Conservation (phyloP, 2,797 vertebrate species). For the Limosa lapponica region DNA sequence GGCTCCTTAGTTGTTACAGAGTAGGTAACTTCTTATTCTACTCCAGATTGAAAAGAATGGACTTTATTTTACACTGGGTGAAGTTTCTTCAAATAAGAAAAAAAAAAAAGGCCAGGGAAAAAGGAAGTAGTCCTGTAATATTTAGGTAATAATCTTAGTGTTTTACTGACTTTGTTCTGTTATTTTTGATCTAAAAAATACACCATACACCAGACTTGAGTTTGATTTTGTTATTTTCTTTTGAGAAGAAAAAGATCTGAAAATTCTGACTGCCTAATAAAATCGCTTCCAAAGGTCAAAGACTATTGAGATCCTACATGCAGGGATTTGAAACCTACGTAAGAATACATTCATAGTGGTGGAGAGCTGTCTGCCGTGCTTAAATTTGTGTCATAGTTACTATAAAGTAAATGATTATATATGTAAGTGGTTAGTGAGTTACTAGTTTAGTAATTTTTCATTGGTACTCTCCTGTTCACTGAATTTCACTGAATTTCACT, state of each 20-base stretch:
- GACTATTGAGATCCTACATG: neutral
- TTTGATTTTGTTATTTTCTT: neutral
- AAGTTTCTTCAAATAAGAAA: neutral
- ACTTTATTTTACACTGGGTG: neutral
- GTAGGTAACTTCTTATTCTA: neutral
- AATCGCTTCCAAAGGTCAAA: neutral
- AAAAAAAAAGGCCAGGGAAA: neutral
- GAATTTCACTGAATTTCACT: too few relatives aligned
- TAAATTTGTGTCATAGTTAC: neutral
- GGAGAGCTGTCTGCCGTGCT: neutral
- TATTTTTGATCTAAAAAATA: neutral
- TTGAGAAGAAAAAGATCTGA: neutral
- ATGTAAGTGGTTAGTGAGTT: neutral
- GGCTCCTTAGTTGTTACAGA: neutral
- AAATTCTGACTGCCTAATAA: neutral
- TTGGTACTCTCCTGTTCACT: neutral
- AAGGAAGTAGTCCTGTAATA: neutral
- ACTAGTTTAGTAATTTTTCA: neutral
- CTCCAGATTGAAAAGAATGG: neutral
- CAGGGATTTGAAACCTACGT: neutral
- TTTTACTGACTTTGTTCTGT: neutral
- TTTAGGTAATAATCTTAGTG: neutral
- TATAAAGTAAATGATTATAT: neutral
- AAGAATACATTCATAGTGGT: neutral
- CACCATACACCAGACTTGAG: neutral